phyloP scores from a whole-genome alignment of 2,113 vertebrate genomes.

The Salvelinus sp. region DNA sequence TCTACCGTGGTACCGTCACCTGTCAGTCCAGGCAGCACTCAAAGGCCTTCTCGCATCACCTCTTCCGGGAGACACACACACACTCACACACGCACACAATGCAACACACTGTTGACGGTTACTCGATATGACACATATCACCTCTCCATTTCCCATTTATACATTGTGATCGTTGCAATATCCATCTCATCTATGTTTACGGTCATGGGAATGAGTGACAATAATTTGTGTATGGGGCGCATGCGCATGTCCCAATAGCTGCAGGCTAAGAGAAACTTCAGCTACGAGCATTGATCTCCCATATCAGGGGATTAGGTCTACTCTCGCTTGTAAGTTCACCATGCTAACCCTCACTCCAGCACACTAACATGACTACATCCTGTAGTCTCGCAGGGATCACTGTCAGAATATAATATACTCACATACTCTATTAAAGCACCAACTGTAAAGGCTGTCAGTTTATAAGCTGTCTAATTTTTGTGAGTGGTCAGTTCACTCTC shows the following conservation, averaged over 20 bases:
- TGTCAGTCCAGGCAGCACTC: conserved; percentile 54
- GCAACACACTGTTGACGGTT: conserved; percentile 34
- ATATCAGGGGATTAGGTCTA: too few relatives aligned
- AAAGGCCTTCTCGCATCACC: conserved; percentile 56
- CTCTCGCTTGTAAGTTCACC: neutral
- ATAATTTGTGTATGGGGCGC: neutral
- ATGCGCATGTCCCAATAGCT: too few relatives aligned
- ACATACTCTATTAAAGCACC: neutral
- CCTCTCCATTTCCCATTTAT: conserved; percentile 54
- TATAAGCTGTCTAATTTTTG: neutral
- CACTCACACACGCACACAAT: conserved; percentile 7
- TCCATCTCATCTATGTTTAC: conserved; percentile 18
- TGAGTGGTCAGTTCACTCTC: neutral
- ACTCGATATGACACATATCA: conserved; percentile 54
- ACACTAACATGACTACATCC: neutral
- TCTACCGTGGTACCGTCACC: conserved; percentile 57
- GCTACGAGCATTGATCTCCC: too few relatives aligned
- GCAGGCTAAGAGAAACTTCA: too few relatives aligned
- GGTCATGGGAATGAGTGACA: conserved; percentile 34
- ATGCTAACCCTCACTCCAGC: neutral
- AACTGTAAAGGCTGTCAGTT: neutral
- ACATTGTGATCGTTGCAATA: conserved; percentile 49
- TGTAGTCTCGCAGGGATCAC: neutral
- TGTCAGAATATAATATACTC: neutral
- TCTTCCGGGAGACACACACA: conserved; percentile 48